phyloP scores from a whole-genome alignment of 1,140 invertebrate species.

The Caenorhabditis inopinata region DNA sequence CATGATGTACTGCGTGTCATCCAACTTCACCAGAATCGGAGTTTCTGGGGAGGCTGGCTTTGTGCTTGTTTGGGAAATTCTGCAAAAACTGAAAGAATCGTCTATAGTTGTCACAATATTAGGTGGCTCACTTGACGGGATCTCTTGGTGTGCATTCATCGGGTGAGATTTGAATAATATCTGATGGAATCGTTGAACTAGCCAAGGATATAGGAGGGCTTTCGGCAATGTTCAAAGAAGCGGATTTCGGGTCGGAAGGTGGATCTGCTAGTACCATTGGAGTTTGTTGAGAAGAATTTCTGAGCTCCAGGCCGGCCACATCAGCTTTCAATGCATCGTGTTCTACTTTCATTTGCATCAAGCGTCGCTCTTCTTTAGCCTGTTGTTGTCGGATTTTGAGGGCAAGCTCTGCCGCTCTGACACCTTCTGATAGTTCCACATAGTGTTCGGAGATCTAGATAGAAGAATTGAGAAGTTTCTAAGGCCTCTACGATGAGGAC shows the following conservation, averaged over 20 bases:
- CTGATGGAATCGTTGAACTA: not conserved
- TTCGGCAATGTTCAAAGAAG: not conserved
- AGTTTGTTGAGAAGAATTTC: not conserved
- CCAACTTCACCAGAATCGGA: not conserved
- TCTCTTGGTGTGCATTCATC: not conserved
- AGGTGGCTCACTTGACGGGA: not conserved
- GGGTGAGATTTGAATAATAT: not conserved
- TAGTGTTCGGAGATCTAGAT: not conserved
- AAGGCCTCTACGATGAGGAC: not conserved
- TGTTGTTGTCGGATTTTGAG: not conserved
- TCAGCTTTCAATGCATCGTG: conserved; percentile 27
- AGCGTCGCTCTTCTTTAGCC: not conserved
- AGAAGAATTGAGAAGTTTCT: not conserved
- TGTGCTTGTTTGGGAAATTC: conserved; percentile 14
- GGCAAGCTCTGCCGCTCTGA: not conserved
- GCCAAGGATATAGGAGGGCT: not conserved
- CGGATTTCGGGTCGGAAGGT: not conserved
- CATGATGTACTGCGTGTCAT: not conserved
- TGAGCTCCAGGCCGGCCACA: not conserved
- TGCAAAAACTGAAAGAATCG: conserved; percentile 20
- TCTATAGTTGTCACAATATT: not conserved
- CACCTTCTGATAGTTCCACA: not conserved
- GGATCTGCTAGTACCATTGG: not conserved
- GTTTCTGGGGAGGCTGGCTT: not conserved
- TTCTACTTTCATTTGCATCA: conserved; percentile 13